Evolutionary conservation across 37 sponge, comb jelly and placozoan genomes (phyloP).

Genomic region (Beroe forskalii): DNA sequence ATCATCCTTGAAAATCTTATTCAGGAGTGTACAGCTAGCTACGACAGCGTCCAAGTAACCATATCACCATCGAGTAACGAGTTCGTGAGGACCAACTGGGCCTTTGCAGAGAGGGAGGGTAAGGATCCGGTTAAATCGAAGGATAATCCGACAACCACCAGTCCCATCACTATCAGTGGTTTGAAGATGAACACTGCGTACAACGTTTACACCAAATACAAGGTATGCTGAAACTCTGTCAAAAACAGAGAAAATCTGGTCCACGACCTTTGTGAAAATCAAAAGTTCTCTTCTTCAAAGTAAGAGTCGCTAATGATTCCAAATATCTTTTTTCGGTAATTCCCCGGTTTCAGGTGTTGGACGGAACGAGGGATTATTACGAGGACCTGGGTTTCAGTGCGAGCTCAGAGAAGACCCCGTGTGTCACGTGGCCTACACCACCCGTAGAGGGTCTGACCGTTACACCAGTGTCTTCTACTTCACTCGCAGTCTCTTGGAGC

Average conservation of each 20-base stretch:
- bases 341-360: background rate
- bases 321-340: too few species aligned
- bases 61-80: background rate
- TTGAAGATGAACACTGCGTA: background rate
- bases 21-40: background rate
- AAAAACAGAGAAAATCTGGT: too few species aligned
- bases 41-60: background rate
- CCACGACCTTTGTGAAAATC: too few species aligned
- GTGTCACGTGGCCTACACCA: background rate
- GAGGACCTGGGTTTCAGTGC: constrained; percentile 30
- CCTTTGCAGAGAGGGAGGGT: background rate
- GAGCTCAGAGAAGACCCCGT: background rate
- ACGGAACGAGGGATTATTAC: background rate
- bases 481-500: background rate
- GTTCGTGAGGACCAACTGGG: background rate
- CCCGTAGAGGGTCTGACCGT: background rate
- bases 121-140: background rate
- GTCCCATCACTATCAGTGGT: background rate
- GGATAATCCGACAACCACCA: background rate
- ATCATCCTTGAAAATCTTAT: too few species aligned
- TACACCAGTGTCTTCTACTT: background rate
- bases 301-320: too few species aligned
- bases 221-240: too few species aligned
- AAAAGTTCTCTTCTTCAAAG: too few species aligned
- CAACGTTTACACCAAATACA: constrained; percentile 32